These are phyloP conservation scores for Cephalopholis sonnerati DNA, from an alignment of 2,113 vertebrate species.

Conservation along the genomic window DNA sequence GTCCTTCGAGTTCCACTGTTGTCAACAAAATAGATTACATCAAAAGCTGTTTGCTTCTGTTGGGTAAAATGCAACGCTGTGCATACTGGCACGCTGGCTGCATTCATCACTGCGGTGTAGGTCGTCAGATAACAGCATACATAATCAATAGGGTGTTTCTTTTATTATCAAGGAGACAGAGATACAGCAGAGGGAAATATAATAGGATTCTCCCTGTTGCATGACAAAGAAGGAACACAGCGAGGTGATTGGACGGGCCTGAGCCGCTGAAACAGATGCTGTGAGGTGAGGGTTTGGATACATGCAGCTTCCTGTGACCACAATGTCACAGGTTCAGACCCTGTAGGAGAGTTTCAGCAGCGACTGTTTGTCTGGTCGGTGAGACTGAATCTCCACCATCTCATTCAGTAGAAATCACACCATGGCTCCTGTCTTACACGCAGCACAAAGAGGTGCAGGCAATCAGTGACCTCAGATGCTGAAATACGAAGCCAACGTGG, in stretches of 20 bases:
- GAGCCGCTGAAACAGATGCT: not conserved
- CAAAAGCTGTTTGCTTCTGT: conserved; percentile 30
- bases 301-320: no score
- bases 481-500: no score
- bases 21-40: conserved; percentile 40
- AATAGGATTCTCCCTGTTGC: conserved; percentile 15
- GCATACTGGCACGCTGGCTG: not conserved
- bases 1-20: conserved; percentile 7
- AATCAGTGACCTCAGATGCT: no score
- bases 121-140: conserved; percentile 20
- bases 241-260: not conserved
- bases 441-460: no score
- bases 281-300: not conserved
- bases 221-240: not conserved
- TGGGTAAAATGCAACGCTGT: not conserved
- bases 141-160: conserved; percentile 31
- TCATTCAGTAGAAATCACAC: no score
- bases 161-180: conserved; percentile 29
- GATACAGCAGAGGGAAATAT: not conserved
- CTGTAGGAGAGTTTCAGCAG: not conserved
- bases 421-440: no score
- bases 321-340: not conserved
- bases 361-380: no score
- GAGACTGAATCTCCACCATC: no score
- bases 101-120: not conserved